Base-by-base conservation (phyloP, 2,797 vertebrate species). In the Gallirallus australis region DNA sequence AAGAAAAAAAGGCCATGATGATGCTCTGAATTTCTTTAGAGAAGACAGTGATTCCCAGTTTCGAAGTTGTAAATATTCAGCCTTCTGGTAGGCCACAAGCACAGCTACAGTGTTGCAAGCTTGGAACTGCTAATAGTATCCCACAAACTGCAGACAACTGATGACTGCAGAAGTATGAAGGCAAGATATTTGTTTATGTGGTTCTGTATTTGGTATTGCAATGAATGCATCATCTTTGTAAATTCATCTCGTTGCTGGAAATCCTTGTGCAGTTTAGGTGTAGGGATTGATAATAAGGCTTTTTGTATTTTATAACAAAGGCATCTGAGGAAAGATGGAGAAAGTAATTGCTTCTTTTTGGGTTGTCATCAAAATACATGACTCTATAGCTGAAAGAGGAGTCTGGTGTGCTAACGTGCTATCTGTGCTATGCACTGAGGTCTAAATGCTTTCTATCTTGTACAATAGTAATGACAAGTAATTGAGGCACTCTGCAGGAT, bases 291-390 rank as follows among this genome's bases (percentile, higher is more conserved):
- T 96, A 93, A 95, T 86, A 90, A 88, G 40, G 60, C 40, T 80
- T 93, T 94, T 91, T 92, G 81, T 94, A 21, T 92, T 96, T 92
- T 90, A 40, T 92, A 92, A 95, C 86, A 94, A 95, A 96, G 30
- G 75, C 71, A 92, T 93, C 33, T 73, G 71, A 95, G 61, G 48
- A 93, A 94, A 90, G 87, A 94, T 89, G 73, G 93, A 61, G 83
- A 87, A 96, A 95, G 59, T 85, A 94, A 91, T 96, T 97, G 73
- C 90, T 89, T 93, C 87, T 84, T 92, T 94, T 96, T 94, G 93
- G 66, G 52, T 89, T 93, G 86, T 94, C 82, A 92, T 94, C 86
- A 95, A 94, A 94, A 95, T 89, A 94, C 94, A 68, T 64, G 53
- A 77, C 50, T 94, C 63, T 78, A 7, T 64, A 95, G 80, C 83